Conservation (phyloP, 2,797 vertebrate genomes). For the Gymnothorax javanicus region DNA sequence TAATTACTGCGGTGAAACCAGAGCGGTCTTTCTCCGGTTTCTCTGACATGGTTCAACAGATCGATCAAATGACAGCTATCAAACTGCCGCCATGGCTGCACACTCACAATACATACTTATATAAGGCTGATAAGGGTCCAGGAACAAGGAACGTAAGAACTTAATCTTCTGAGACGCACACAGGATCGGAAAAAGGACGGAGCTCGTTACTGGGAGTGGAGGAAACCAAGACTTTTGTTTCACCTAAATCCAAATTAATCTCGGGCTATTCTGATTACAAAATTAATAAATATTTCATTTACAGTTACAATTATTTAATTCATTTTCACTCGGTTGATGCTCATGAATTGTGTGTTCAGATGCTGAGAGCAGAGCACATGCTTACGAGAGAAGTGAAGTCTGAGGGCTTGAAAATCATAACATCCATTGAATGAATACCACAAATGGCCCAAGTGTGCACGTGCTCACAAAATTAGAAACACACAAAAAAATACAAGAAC, state of each 20-base stretch:
- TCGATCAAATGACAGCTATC: slow-evolving; percentile 82
- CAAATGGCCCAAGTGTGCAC: too few relatives aligned
- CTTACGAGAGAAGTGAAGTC: neutral
- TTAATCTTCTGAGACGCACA: neutral
- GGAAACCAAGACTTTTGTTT: neutral
- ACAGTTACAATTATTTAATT: neutral
- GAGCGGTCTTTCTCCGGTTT: slow-evolving; percentile 79
- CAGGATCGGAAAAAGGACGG: neutral
- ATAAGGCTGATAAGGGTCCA: slow-evolving; percentile 3
- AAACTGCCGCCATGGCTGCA: slow-evolving; percentile 55
- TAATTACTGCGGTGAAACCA: slow-evolving; percentile 87
- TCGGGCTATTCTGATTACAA: neutral
- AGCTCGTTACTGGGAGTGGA: neutral
- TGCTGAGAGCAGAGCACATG: neutral
- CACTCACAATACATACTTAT: slow-evolving; percentile 21
- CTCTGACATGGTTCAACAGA: slow-evolving; percentile 77
- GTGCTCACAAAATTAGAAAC: too few relatives aligned
- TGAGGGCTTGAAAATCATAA: neutral
- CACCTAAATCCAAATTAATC: neutral
- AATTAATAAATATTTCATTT: neutral
- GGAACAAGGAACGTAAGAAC: neutral
- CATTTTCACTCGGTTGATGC: neutral
- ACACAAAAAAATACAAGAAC: too few relatives aligned
- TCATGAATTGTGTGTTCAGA: neutral
- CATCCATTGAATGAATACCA: too few relatives aligned